Conservation (phyloP, 2,113 vertebrate genomes). For the Symphodus melops region DNA sequence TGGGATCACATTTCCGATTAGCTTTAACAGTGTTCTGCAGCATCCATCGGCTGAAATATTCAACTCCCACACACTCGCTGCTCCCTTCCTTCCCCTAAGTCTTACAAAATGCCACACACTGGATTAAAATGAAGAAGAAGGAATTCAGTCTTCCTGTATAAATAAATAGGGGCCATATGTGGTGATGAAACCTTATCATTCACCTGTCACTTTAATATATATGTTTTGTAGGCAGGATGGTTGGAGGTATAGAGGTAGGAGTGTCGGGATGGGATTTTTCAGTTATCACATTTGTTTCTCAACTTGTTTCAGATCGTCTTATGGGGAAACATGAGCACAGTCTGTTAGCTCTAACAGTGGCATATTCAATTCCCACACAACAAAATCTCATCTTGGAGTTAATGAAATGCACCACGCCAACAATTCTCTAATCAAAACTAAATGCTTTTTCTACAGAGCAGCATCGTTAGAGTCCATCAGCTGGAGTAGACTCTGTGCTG, state of each 20-base stretch:
- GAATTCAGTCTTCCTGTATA: background rate
- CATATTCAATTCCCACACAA: slow-evolving; percentile 57
- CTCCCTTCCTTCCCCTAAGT: slow-evolving; percentile 8
- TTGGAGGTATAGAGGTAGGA: background rate
- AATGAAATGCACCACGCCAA: slow-evolving; percentile 75
- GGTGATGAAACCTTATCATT: background rate
- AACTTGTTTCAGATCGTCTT: slow-evolving; percentile 45
- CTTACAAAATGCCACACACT: slow-evolving; percentile 32
- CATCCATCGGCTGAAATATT: slow-evolving; percentile 64
- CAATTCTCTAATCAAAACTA: slow-evolving; percentile 76
- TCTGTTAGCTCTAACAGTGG: slow-evolving; percentile 35
- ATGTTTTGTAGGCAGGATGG: background rate
- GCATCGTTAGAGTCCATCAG: slow-evolving; percentile 71
- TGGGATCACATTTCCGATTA: slow-evolving; percentile 75
- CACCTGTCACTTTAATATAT: background rate
- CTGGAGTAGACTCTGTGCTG: slow-evolving; percentile 55
- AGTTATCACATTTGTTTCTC: slow-evolving; percentile 56
- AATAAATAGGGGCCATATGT: background rate
- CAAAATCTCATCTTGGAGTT: slow-evolving; percentile 72
- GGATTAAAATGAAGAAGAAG: slow-evolving; percentile 24
- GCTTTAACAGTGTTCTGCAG: slow-evolving; percentile 65
- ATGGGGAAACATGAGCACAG: slow-evolving; percentile 18
- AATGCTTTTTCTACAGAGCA: slow-evolving; percentile 67
- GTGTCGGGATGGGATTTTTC: slow-evolving; percentile 23
- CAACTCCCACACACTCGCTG: slow-evolving; percentile 27